Evolutionary conservation across 2,113 vertebrate genomes (phyloP).

Genomic region (Salvelinus namaycush): DNA sequence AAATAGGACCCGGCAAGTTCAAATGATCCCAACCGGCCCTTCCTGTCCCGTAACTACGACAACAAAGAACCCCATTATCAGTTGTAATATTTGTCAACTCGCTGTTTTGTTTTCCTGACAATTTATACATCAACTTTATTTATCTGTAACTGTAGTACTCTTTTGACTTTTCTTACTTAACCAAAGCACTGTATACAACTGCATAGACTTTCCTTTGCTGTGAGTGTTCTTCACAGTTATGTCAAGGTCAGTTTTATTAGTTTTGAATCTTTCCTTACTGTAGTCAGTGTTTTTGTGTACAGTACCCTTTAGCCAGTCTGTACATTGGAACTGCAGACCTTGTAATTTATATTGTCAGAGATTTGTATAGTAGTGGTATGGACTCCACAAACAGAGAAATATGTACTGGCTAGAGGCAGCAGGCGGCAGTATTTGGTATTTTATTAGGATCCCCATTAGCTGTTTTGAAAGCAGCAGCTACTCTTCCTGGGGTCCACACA

Average conservation of each 20-base stretch:
- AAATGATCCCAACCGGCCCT: conserved; percentile 25
- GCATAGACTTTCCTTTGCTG: not conserved
- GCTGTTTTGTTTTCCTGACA: conserved; percentile 10
- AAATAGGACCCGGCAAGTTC: conserved; percentile 46
- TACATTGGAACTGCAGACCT: not conserved
- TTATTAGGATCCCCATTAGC: too few relatives aligned
- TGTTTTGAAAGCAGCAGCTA: too few relatives aligned
- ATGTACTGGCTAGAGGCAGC: not conserved
- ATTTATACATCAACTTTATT: not conserved
- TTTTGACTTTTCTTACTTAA: not conserved
- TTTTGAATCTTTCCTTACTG: not conserved
- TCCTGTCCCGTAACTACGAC: conserved; percentile 29
- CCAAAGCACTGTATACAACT: not conserved
- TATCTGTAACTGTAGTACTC: not conserved
- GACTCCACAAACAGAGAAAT: not conserved
- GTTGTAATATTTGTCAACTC: conserved; percentile 6
- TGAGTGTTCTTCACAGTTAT: not conserved
- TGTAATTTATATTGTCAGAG: not conserved
- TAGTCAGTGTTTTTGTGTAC: not conserved
- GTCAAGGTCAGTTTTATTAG: not conserved
- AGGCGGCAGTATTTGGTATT: not conserved
- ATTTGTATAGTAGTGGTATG: not conserved
- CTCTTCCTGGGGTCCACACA: too few relatives aligned
- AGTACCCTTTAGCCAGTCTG: not conserved
- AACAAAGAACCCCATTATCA: conserved; percentile 38